Conservation (phyloP, 2,113 vertebrate genomes). For the Cyprinodon variegatus region DNA sequence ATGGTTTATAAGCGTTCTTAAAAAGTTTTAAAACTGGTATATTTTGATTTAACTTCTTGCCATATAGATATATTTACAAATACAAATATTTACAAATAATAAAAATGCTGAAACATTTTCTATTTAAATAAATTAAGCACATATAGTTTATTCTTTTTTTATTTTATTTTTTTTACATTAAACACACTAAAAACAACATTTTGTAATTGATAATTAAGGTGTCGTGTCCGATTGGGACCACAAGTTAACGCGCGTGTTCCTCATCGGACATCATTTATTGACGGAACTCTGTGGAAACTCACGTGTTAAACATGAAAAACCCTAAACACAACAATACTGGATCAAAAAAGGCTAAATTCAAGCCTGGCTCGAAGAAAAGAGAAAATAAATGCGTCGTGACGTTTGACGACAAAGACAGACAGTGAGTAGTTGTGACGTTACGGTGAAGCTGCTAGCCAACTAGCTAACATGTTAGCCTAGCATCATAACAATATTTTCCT, state of each 20-base stretch:
- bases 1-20: too few relatives aligned
- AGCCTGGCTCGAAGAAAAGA: constrained; percentile 69
- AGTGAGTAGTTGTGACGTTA: constrained; percentile 64
- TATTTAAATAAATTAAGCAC: too few relatives aligned
- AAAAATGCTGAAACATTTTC: neutral
- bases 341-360: constrained; percentile 48
- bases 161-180: neutral
- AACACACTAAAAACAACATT: too few relatives aligned
- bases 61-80: neutral
- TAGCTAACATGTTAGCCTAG: constrained; percentile 20
- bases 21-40: too few relatives aligned
- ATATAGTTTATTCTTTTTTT: neutral
- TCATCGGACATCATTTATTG: constrained; percentile 22
- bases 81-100: neutral
- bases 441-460: neutral
- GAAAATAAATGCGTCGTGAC: constrained; percentile 72
- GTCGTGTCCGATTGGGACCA: constrained; percentile 11
- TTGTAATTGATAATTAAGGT: neutral
- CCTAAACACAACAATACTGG: constrained; percentile 40
- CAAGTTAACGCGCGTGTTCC: neutral
- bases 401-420: constrained; percentile 77
- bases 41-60: too few relatives aligned
- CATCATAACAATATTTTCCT: neutral
- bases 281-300: constrained; percentile 27
- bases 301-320: constrained; percentile 67